Conservation (phyloP, 2,888 invertebrate genomes). For the Pyrochroa serraticornis region DNA sequence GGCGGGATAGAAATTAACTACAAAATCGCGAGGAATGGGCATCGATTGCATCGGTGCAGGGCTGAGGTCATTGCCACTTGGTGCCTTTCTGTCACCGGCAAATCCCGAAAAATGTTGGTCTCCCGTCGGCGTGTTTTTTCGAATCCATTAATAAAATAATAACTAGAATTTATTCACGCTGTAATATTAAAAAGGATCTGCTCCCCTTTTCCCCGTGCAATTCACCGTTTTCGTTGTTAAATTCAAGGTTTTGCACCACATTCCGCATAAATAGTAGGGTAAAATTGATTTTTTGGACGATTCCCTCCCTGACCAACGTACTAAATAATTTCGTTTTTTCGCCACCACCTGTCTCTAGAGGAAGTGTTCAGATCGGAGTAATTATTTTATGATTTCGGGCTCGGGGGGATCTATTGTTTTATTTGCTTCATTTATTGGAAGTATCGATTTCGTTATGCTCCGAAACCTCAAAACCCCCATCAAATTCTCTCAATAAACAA, state of each 20-base stretch:
- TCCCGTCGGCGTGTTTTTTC: not conserved
- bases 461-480: no score
- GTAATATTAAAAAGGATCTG: not conserved
- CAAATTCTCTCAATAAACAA: no score
- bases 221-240: not conserved
- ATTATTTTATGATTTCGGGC: constrained; percentile 5
- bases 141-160: not conserved
- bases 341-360: not conserved
- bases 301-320: constrained; percentile 25
- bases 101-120: not conserved
- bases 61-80: constrained; percentile 27
- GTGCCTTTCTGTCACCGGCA: not conserved
- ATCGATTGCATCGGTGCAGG: constrained; percentile 23
- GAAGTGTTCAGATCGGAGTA: not conserved
- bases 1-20: constrained; percentile 11
- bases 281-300: constrained; percentile 16
- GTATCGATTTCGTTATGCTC: no score
- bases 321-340: constrained; percentile 13
- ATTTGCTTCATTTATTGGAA: not conserved
- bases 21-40: constrained; percentile 17
- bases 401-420: not conserved
- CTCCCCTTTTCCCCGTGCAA: not conserved
- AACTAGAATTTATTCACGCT: not conserved
- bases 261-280: constrained; percentile 13
- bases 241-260: constrained; percentile 15